These are phyloP conservation scores for Carapus acus DNA, from an alignment of 2,797 vertebrate genomes.

Conservation along the genomic window DNA sequence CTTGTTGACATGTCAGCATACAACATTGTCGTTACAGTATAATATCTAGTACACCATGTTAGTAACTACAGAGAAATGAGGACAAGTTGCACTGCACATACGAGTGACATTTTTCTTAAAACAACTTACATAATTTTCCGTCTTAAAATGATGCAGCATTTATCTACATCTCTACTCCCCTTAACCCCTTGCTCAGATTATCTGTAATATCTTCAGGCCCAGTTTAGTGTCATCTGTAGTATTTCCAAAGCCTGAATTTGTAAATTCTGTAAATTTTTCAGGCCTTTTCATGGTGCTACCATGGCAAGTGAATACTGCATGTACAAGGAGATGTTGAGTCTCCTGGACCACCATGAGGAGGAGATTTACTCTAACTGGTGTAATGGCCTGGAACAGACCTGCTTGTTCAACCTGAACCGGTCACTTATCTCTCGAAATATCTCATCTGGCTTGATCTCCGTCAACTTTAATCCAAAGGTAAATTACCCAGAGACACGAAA, in stretches of 20 bases:
- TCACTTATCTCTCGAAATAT: constrained; percentile 68
- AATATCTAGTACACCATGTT: too few species aligned
- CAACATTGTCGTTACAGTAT: too few species aligned
- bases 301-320: constrained; percentile 63
- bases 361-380: constrained; percentile 72
- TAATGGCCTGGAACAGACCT: constrained; percentile 67
- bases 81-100: not conserved
- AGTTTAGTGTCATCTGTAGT: too few species aligned
- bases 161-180: too few species aligned
- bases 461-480: constrained; percentile 82
- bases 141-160: too few species aligned
- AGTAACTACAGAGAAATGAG: too few species aligned
- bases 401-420: constrained; percentile 77
- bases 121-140: too few species aligned
- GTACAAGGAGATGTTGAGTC: constrained; percentile 70
- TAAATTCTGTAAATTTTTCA: constrained; percentile 32
- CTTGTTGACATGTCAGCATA: constrained; percentile 69
- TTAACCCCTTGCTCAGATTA: too few species aligned
- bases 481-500: not conserved
- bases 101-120: not conserved
- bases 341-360: constrained; percentile 72
- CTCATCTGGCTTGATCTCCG: constrained; percentile 68
- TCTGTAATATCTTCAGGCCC: too few species aligned
- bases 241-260: too few species aligned
- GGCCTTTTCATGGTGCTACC: constrained; percentile 59